Evolutionary conservation across 2,888 invertebrate genomes (phyloP), one percentile per base, ranked within the genome.

Genomic region (Idaea straminata): DNA sequence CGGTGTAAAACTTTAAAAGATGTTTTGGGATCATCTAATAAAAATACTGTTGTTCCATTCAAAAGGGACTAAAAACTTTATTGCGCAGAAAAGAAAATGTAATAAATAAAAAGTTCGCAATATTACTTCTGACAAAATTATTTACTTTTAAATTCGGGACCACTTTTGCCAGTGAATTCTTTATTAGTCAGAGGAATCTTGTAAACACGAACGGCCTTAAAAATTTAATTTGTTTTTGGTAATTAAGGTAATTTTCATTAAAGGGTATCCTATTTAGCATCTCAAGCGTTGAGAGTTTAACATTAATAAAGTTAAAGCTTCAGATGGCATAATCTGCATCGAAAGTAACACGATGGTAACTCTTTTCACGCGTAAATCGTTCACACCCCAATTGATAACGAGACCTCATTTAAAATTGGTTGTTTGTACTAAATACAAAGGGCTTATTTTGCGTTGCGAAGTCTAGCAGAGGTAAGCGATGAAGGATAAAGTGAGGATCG

Each of bases 401-500:
- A 70, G 64, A 64, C 61, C 63, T 62, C 70, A 72, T 71, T 75
- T 69, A 68, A 82, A 79, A 79, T 72, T 74, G 75, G 74, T 66
- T 76, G 69, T 78, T 84, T 79, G 63, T 59, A 47, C 69, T 66
- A 65, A 74, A 63, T 61, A 69, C 77, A 78, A 83, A 88, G 79
- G 82, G 87, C 72, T 80, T 80, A 84, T 70, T 83, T 87, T 88
- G 79, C 81, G 68, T 61, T 80, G 79, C 65, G 70, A 73, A 71
- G 65, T 74, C 77, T 71, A 34, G 59, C 36, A 69, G 72, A 77
- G 76, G 77, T 81, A 79, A 78, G 76, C 83, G 80, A 83, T 83
- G 83, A 84, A 82, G 82, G 85, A 86, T 87, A 86, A 88, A 82
- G 80, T 82, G 77, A 77, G 81, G 83, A 87, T 84, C 82, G 83